phyloP scores from a whole-genome alignment of 2,888 invertebrate genomes.

The Rotaria sp. region DNA sequence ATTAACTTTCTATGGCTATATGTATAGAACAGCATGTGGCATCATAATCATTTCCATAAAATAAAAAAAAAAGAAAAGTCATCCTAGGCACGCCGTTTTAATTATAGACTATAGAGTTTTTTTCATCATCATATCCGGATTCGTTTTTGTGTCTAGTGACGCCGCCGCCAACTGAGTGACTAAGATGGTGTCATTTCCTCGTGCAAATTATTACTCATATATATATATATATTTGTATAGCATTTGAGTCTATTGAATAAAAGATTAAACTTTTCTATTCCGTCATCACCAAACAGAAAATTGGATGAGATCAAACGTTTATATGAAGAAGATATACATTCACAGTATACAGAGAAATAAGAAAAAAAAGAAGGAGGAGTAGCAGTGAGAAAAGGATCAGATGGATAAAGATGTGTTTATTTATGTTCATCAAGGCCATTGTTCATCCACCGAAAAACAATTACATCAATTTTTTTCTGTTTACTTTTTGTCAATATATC shows the following conservation, averaged over 20 bases:
- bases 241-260: not conserved
- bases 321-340: not conserved
- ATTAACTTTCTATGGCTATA: not conserved
- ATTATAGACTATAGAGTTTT: constrained; percentile 1
- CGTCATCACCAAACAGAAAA: constrained; percentile 19
- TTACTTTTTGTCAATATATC: not conserved
- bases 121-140: constrained; percentile 19
- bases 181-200: constrained; percentile 21
- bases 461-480: not conserved
- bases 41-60: constrained; percentile 24
- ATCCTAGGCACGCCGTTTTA: not conserved
- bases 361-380: not conserved
- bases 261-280: not conserved
- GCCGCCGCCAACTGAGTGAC: constrained; percentile 19
- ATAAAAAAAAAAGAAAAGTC: not conserved
- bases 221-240: constrained; percentile 19
- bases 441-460: not conserved
- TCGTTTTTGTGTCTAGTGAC: not conserved
- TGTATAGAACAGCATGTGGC: constrained; percentile 3
- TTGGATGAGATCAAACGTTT: constrained; percentile 1
- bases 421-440: constrained; percentile 15
- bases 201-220: constrained; percentile 21
- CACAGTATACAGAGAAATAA: not conserved
- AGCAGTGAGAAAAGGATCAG: constrained; percentile 2
- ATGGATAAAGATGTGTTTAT: constrained; percentile 18